phyloP scores from a whole-genome alignment of 2,888 invertebrate genomes.

The Rosalia funebris region DNA sequence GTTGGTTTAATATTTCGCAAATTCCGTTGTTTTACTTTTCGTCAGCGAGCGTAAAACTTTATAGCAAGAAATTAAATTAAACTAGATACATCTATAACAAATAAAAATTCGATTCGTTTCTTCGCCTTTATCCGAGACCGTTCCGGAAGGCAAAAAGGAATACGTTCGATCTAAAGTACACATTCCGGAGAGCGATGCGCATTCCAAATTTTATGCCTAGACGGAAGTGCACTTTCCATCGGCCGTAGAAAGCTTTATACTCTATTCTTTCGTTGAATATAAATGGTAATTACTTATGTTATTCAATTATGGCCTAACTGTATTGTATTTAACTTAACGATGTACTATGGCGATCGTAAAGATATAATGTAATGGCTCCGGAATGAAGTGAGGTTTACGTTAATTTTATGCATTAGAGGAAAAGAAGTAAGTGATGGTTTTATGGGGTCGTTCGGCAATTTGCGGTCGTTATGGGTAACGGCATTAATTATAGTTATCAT shows the following conservation, averaged over 20 bases:
- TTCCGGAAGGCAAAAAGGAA: background rate
- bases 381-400: background rate
- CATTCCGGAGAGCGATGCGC: background rate
- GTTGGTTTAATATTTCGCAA: background rate
- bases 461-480: background rate
- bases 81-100: background rate
- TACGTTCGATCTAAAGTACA: background rate
- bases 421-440: background rate
- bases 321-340: background rate
- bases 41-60: background rate
- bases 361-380: background rate
- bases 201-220: background rate
- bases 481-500: background rate
- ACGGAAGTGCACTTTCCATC: background rate
- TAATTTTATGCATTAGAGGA: background rate
- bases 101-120: background rate
- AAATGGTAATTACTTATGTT: background rate
- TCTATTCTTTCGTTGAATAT: background rate
- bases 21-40: background rate
- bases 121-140: background rate
- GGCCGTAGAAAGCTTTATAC: background rate
- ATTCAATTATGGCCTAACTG: background rate
- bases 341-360: no score
- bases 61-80: no score
- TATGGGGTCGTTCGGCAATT: background rate